Base-by-base conservation (phyloP, 2,113 vertebrate species). In the Epinephelus moara region DNA sequence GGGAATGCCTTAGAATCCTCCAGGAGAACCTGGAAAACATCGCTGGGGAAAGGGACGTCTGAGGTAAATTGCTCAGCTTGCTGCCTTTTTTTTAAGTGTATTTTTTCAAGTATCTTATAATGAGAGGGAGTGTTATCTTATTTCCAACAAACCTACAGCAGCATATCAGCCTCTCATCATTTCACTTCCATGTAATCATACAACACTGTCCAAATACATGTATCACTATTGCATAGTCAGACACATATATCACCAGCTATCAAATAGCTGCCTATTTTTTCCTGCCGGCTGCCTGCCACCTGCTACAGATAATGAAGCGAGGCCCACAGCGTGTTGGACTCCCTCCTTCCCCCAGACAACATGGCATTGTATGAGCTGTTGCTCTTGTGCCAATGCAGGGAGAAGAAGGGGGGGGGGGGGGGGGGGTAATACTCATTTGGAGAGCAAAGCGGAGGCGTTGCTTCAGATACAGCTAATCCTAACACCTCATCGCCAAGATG, bases 401-500 rank as follows among this genome's bases (percentile, higher is more conserved):
- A n/a, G 60, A 30, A 7, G 33, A 7, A 2, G 3, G 50, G 49
- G 4, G 3, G 55, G 49, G 4, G n/a, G 71, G 18, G 42, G 89
- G 84, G 84, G 74, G 42, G 89, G 84, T 89, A 83, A 91, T 85
- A 85, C 75, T 89, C 76, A 84, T 92, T 91, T 89, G 80, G 89
- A 84, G 86, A 90, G 69, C 76, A 77, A 75, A 72, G 87, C 62
- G 82, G 86, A 89, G 92, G 91, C 63, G 90, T 93, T 80, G 81
- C 86, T 82, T 81, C 82, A 93, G 88, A 93, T 86, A 92, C 74
- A 60, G 87, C 78, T 91, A 91, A 95, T 94, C 92, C 85, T 90
- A 81, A 91, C 90, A 92, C 89, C 91, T 92, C 89, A 81, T 84
- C 64, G 25, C 37, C 7, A 71, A 70, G 73, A 82, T 74, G 81